Evolutionary conservation across 2,888 invertebrate genomes (phyloP), one percentile per base, ranked within the genome.

Genomic region (Abscondita cerata): DNA sequence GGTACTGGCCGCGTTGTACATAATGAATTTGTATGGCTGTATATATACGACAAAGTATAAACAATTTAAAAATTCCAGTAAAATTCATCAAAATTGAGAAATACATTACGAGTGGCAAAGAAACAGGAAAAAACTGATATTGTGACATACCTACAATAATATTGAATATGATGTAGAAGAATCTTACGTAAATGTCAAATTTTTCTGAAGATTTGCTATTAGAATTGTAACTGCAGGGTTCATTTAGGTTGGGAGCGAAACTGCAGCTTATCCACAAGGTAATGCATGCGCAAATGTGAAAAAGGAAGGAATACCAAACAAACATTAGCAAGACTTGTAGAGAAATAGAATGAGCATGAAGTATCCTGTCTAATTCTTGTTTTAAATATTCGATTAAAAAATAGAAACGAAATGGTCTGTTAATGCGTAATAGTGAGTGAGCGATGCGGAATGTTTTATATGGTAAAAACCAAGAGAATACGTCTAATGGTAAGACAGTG

Each of bases 401-500:
- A 31, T 46, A 44, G 16, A 66, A 31, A 1, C 68, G 50, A 8
- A 64, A 31, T 1, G 54, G 15, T 33, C 65, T 54, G 19, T 66
- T 66, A 12, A 59, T 5, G 15, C 68, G 36, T n/a, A 60, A 48
- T 3, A 55, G 16, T 11, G 47, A 40, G 36, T 59, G 20, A 11
- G 50, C 15, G 8, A 16, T 50, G 2, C 46, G 2, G 33, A 44
- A 46, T 6, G 15, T 12, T 4, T 25, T 4, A 0, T 15, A 12
- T 2, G 66, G 58, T 6, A 62, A 36, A 31, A 48, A 33, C 51
- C 65, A 60, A 18, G 54, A 25, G 9, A 68, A 20, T 6, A 62
- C 36, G 25, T 69, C 67, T 6, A 68, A 40, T 1, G 67, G 67
- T 25, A 69, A 15, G 3, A 62, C 12, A 13, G 56, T 54, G 1